Evolutionary conservation across 1,140 invertebrate species (phyloP).

Genomic region (Brachionus paranguensis): DNA sequence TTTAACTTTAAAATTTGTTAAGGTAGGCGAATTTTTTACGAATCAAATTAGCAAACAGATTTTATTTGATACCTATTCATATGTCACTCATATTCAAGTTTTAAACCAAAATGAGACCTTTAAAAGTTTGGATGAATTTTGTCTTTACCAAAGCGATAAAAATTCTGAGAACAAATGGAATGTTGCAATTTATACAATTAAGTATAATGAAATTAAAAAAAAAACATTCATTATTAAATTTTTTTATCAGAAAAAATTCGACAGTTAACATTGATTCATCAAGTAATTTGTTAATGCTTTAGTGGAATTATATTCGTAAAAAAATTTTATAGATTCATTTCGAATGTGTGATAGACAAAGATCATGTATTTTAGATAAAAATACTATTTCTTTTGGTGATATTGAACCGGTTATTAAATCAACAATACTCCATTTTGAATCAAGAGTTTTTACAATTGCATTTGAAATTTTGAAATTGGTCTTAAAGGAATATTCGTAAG

Average conservation of each 20-base stretch:
- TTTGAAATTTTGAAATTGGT: neutral
- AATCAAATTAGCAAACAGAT: neutral
- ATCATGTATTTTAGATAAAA: neutral
- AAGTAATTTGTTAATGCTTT: neutral
- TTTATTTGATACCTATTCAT: neutral
- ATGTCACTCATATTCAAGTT: constrained; percentile 27
- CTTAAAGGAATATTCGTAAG: neutral
- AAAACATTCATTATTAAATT: neutral
- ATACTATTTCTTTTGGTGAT: neutral
- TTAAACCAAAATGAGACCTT: neutral
- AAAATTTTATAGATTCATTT: neutral
- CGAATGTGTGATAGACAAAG: neutral
- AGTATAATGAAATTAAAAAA: neutral
- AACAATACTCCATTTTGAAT: neutral
- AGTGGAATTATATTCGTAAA: neutral
- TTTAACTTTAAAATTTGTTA: neutral
- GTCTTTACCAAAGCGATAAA: neutral
- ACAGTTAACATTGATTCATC: neutral
- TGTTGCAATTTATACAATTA: neutral
- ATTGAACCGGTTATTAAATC: neutral
- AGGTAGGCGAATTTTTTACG: constrained; percentile 9
- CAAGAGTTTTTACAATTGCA: neutral
- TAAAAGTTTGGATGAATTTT: constrained; percentile 1
- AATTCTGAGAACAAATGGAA: neutral
- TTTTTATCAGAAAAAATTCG: neutral